phyloP scores from a whole-genome alignment of 2,113 vertebrate species.

The Triplophysa dalaica region DNA sequence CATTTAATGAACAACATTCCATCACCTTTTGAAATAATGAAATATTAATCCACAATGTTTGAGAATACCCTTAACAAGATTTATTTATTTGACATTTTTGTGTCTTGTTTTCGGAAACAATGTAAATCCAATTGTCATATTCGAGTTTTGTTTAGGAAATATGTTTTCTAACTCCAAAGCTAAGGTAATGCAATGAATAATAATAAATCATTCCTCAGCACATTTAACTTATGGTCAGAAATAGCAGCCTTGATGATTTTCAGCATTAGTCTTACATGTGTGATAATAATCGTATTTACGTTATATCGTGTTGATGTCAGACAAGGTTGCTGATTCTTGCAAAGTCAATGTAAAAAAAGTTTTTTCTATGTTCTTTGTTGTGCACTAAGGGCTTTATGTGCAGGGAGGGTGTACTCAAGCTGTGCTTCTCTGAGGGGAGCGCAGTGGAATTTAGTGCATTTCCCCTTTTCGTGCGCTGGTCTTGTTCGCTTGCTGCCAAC shows the following conservation, averaged over 20 bases:
- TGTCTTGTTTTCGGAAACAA: slow-evolving; percentile 36
- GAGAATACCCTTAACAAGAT: slow-evolving; percentile 20
- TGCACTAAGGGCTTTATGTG: slow-evolving; percentile 13
- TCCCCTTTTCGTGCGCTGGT: slow-evolving; percentile 58
- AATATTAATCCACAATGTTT: slow-evolving; percentile 46
- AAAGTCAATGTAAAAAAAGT: slow-evolving; percentile 13
- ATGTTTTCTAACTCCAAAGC: background rate
- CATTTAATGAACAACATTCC: slow-evolving; percentile 46
- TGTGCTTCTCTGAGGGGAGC: slow-evolving; percentile 55
- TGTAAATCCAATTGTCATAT: slow-evolving; percentile 37
- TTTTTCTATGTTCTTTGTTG: slow-evolving; percentile 1
- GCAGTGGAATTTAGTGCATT: slow-evolving; percentile 62
- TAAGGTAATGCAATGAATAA: background rate
- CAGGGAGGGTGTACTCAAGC: slow-evolving; percentile 46
- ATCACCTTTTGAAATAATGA: slow-evolving; percentile 49
- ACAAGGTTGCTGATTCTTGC: background rate
- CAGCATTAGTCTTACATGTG: background rate
- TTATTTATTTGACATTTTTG: slow-evolving; percentile 32
- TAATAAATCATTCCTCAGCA: too few species aligned
- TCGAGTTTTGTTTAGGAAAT: slow-evolving; percentile 29
- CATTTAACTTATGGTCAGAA: too few species aligned
- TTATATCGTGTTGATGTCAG: background rate
- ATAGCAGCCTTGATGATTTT: background rate
- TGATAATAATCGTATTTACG: background rate
- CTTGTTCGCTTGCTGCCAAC: slow-evolving; percentile 55